Evolutionary conservation across 2,113 vertebrate genomes (phyloP).

Genomic region (Pontoporia blainvillei): DNA sequence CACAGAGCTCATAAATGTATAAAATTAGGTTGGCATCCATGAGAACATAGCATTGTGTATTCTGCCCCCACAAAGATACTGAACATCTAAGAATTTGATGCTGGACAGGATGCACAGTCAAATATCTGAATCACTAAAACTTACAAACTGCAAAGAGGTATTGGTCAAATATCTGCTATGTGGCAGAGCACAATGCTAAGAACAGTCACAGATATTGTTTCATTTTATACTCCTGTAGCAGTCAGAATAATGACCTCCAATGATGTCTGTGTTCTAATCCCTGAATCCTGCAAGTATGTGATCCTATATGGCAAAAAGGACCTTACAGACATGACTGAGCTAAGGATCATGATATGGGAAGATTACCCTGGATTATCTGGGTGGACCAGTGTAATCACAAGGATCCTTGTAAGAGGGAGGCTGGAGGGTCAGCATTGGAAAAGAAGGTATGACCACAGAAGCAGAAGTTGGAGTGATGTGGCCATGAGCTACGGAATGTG

Average conservation of each 20-base stretch:
- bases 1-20: not conserved
- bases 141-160: not conserved
- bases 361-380: not conserved
- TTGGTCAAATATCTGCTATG: not conserved
- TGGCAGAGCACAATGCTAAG: not conserved
- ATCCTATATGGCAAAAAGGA: not conserved
- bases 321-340: not conserved
- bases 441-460: not conserved
- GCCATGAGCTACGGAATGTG: not conserved
- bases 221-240: not conserved
- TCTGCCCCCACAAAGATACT: not conserved
- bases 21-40: not conserved
- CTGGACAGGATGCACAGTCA: not conserved
- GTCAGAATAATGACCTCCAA: not conserved
- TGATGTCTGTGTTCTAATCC: not conserved
- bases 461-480: not conserved
- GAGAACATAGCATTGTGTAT: not conserved
- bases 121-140: conserved; percentile 10
- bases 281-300: not conserved
- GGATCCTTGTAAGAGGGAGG: not conserved
- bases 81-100: not conserved
- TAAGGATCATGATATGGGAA: not conserved
- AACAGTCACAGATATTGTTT: not conserved
- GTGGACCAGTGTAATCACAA: not conserved
- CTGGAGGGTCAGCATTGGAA: not conserved